phyloP scores from a whole-genome alignment of 2,888 invertebrate genomes.

The Pseudococcus viburni region DNA sequence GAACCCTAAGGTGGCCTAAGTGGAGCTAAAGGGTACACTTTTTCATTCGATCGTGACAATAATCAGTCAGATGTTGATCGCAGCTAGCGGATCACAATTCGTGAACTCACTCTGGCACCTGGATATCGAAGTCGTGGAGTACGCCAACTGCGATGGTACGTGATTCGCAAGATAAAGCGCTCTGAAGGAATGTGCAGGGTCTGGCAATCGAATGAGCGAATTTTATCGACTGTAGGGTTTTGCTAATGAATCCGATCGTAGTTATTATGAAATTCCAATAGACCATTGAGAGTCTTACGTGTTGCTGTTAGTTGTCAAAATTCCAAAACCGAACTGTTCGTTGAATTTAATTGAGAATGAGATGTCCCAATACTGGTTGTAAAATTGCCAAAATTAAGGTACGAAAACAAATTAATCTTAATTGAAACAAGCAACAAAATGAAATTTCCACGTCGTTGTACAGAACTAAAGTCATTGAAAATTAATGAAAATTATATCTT shows the following conservation, averaged over 20 bases:
- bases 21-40: background rate
- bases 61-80: background rate
- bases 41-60: constrained; percentile 4
- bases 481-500: no score
- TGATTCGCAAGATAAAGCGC: background rate
- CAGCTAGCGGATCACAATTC: background rate
- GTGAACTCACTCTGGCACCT: background rate
- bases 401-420: no score
- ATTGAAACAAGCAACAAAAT: no score
- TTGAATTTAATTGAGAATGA: no score
- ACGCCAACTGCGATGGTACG: background rate
- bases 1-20: background rate
- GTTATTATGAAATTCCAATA: no score
- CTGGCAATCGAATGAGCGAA: background rate
- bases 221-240: background rate
- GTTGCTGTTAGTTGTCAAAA: no score
- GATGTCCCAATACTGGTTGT: no score
- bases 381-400: no score
- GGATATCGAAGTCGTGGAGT: background rate
- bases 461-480: no score
- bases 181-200: background rate
- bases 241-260: background rate
- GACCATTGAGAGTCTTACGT: no score
- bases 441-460: no score
- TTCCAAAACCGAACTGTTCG: no score